Percentiles rank a stretch among this genome's conserved stretches.
Evolutionary conservation across 2,888 invertebrate genomes (phyloP).

Genomic region (Kryphioiulus occultus): DNA sequence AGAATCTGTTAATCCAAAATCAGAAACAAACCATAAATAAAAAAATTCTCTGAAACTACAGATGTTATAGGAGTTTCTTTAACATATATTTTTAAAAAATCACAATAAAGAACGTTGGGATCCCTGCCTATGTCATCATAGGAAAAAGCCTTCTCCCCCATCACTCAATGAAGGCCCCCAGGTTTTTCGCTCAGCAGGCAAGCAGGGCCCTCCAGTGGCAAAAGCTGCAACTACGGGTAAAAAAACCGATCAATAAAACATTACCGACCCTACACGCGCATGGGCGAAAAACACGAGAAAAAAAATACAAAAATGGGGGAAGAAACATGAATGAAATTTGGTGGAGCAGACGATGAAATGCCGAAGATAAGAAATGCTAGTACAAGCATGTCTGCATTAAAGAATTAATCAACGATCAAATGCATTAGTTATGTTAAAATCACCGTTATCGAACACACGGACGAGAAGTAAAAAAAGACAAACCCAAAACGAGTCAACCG

Average conservation of each 20-base stretch:
- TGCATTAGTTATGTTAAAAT: conserved; percentile 24
- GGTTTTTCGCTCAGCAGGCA: neutral
- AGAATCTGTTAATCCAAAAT: too few relatives aligned
- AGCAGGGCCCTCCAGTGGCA: neutral
- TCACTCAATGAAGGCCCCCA: neutral
- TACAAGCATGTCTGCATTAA: conserved; percentile 16
- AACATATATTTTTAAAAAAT: too few relatives aligned
- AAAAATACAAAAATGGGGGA: neutral
- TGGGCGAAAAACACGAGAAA: neutral
- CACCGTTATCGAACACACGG: neutral
- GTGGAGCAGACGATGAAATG: conserved; percentile 12
- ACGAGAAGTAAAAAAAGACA: neutral
- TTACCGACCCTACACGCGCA: neutral
- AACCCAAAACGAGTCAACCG: neutral
- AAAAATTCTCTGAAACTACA: too few relatives aligned
- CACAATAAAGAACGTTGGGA: too few relatives aligned
- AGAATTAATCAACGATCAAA: conserved; percentile 31
- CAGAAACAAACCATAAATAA: too few relatives aligned
- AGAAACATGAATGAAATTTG: conserved; percentile 17
- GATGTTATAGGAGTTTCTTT: too few relatives aligned
- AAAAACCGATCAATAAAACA: neutral
- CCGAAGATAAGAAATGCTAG: neutral
- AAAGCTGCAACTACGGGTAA: neutral
- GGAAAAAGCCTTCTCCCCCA: neutral
- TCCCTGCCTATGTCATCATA: too few relatives aligned